Base-by-base conservation (phyloP, 2,113 vertebrate genomes). In the Brevimyrus niger region DNA sequence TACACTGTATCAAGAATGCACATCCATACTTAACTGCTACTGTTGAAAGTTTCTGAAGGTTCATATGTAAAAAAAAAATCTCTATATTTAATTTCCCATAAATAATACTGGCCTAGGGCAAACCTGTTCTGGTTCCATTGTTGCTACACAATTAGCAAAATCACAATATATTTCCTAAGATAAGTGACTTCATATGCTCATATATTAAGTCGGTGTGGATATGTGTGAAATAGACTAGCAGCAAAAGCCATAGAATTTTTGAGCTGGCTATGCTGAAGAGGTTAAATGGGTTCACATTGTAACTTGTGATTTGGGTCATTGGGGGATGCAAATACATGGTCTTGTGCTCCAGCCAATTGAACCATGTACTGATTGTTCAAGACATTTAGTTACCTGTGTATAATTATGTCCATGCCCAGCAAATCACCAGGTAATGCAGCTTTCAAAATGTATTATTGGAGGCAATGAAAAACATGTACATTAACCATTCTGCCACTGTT, bases 271-370 rank as follows among this genome's bases (percentile, higher is more conserved):
- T 19, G 48, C 23, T 61, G 51, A 55, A 84, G 80, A 89, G 42
- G 10, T 89, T 89, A 58, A 89, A 61, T 89, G 53, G 88, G 35
- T 84, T 46, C 42, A 44, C n/a, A 58, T 42, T 31, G 51, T 55
- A 61, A 85, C 88, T 23, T 58, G 50, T 51, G 76, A 89, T 35
- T 27, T 27, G 51, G 80, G 80, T 89, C 8, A 11, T 80, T 58
- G 21, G 50, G 50, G 88, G 38, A 35, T 15, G 23, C 80, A 61
- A 61, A 38, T 58, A 53, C 31, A 88, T 7, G 13, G 51, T 53
- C 80, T 85, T 89, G 46, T 84, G 88, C 61, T 89, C 38, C 53
- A 85, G 88, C 51, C 42, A 84, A 47, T 61, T 84, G 83, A 84
- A 51, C 76, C 48, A 35, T 27, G 17, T 35, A 76, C 80, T 82